phyloP scores from a whole-genome alignment of 2,888 invertebrate genomes.

The Diadegma fenestrale region DNA sequence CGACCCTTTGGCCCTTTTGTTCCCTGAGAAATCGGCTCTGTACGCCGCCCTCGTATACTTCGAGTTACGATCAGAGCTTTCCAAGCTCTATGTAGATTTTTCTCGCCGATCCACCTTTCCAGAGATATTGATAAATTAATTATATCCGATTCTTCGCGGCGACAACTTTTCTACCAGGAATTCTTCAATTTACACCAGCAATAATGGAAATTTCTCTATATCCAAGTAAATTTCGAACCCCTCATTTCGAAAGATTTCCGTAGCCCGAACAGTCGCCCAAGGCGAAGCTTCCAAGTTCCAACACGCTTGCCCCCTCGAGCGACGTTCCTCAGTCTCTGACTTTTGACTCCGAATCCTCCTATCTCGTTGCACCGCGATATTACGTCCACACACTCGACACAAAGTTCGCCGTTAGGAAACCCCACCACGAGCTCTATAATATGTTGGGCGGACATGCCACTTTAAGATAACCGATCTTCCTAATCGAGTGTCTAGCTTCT shows the following conservation, averaged over 20 bases:
- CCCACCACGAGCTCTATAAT: neutral
- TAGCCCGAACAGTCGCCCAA: neutral
- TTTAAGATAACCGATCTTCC: conserved; percentile 46
- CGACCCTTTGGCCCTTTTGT: conserved; percentile 49
- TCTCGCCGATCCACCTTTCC: neutral
- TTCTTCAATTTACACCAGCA: neutral
- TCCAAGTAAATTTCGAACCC: neutral
- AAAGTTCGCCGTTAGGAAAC: neutral
- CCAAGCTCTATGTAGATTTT: neutral
- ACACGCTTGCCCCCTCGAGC: neutral
- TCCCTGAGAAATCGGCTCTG: neutral
- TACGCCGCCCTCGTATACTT: neutral
- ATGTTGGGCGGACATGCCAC: conserved; percentile 35
- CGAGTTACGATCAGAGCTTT: neutral
- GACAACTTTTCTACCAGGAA: neutral
- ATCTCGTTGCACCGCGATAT: neutral
- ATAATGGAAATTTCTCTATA: neutral
- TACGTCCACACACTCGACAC: neutral
- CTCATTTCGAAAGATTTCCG: neutral
- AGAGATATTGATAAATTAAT: neutral
- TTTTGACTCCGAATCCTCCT: neutral
- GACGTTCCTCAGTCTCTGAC: neutral
- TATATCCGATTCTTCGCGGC: neutral
- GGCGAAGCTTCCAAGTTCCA: neutral
- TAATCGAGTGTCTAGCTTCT: conserved; percentile 11